Base-by-base conservation (phyloP, 2,888 invertebrate genomes). In the Anthophora plumipes region DNA sequence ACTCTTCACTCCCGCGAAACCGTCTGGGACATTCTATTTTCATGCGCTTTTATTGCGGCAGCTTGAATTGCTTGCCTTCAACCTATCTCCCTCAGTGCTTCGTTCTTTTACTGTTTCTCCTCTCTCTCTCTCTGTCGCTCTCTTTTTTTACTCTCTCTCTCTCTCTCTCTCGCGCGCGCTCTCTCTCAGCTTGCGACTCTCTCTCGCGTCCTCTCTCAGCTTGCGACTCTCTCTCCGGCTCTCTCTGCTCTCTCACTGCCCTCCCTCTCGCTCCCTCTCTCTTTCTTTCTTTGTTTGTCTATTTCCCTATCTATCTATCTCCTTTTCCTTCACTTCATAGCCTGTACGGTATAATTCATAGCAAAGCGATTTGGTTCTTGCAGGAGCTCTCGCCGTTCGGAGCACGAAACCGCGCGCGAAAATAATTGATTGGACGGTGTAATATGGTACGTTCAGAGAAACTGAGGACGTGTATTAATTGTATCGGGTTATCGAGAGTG, bases 1-100 rank as follows among this genome's bases (percentile, higher is more conserved):
- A 46, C 22, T 59, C 72, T 55, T 77, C 69, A n/a, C 37, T 54
- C 31, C 37, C 25, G 20, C 31, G 69, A 50, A 69, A 72, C 46
- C 52, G 55, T 68, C 63, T 54, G 31, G 25, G 67, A 67, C 59
- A 68, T 69, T 68, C 76, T 69, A 66, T 68, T 76, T 76, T 71
- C 68, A 60, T 68, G 57, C 48, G 67, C 68, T 63, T 76, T 69
- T 80, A 76, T 69, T 67, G 43, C 75, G 50, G 6, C 59, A 12
- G 43, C 37, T 60, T 31, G 46, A 54, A 74, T 61, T n/a, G 52
- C 63, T 25, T 61, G 22, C 20, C 1, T 39, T 20, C 17, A 17
- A 20, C 37, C 31, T 31, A 1, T 31, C 31, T 31, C 31, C 4
- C 31, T 31, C 31, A 31, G 1, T 31, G 31, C 31, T 31, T 31